Conservation (phyloP, 2,888 invertebrate species). For the Chaitophorus viminalis region DNA sequence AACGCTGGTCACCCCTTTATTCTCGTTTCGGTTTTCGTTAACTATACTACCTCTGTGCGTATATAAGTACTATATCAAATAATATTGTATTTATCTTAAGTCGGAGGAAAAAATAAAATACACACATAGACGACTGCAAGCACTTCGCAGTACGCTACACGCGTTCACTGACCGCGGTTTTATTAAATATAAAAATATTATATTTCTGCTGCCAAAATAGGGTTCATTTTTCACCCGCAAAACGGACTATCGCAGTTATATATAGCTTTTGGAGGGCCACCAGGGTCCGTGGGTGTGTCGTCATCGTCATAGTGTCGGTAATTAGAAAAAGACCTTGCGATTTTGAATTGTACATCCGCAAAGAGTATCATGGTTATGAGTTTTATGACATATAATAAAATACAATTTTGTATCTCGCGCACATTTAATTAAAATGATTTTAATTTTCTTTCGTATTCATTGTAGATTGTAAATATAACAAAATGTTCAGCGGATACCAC, state of each 20-base stretch:
- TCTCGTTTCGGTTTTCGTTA: constrained; percentile 37
- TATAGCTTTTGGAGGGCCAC: not conserved
- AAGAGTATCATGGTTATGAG: too few species aligned
- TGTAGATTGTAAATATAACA: too few species aligned
- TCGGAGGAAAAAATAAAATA: not conserved
- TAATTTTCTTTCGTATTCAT: too few species aligned
- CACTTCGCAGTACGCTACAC: not conserved
- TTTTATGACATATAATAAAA: too few species aligned
- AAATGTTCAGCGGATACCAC: too few species aligned
- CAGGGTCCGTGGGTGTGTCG: too few species aligned
- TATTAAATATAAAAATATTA: constrained; percentile 2
- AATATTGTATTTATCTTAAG: constrained; percentile 46
- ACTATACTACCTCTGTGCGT: not conserved
- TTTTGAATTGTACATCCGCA: too few species aligned
- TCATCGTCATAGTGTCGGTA: too few species aligned
- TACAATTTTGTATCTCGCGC: too few species aligned
- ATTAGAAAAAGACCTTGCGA: too few species aligned
- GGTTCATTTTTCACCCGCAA: not conserved
- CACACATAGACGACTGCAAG: not conserved
- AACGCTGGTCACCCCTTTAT: constrained; percentile 50
- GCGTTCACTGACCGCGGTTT: not conserved
- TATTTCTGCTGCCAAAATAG: not conserved
- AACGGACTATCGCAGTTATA: not conserved
- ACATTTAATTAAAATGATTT: too few species aligned
- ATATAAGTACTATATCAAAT: constrained; percentile 28